A percentile compares a stretch with the other conserved stretches of the same genome.
Evolutionary conservation across 1,140 invertebrate genomes (phyloP).

Genomic region (Pogonomyrmex barbatus): DNA sequence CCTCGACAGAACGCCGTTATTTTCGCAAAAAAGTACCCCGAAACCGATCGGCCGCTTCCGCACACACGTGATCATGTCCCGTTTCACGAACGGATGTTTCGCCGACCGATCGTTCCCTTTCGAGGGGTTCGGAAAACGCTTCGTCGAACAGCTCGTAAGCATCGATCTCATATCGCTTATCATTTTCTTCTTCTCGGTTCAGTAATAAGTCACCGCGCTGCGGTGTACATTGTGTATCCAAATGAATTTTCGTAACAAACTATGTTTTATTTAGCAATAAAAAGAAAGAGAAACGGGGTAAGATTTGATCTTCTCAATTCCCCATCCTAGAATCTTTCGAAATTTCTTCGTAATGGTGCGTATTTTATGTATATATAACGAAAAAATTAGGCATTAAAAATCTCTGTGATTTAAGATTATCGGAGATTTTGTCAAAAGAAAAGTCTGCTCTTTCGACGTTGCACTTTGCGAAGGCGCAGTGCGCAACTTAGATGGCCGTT

Average conservation of each 20-base stretch:
- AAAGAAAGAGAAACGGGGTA: conserved; percentile 23
- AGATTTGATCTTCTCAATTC: background rate
- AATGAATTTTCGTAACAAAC: conserved; percentile 9
- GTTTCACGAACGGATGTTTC: conserved; percentile 61
- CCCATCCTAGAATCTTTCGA: background rate
- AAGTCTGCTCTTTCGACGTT: background rate
- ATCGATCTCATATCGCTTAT: conserved; percentile 59
- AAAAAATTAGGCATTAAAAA: background rate
- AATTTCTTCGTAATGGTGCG: background rate
- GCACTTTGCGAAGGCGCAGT: background rate
- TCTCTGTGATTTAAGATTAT: background rate
- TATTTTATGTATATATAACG: background rate
- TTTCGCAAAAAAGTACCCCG: conserved; percentile 82
- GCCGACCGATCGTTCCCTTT: conserved; percentile 68
- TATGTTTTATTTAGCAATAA: background rate
- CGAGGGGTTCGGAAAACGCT: conserved; percentile 53
- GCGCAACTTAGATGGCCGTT: conserved; percentile 53
- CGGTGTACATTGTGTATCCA: background rate
- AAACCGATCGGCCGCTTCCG: conserved; percentile 76
- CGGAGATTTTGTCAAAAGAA: background rate
- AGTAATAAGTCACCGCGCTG: conserved; percentile 25
- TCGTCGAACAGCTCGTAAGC: conserved; percentile 56
- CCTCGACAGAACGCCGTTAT: conserved; percentile 80
- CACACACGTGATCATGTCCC: conserved; percentile 61
- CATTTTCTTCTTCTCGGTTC: conserved; percentile 29